Evolutionary conservation across 2,888 invertebrate genomes (phyloP), one percentile per base, ranked within the genome.

Genomic region (Exocentrus adspersus): DNA sequence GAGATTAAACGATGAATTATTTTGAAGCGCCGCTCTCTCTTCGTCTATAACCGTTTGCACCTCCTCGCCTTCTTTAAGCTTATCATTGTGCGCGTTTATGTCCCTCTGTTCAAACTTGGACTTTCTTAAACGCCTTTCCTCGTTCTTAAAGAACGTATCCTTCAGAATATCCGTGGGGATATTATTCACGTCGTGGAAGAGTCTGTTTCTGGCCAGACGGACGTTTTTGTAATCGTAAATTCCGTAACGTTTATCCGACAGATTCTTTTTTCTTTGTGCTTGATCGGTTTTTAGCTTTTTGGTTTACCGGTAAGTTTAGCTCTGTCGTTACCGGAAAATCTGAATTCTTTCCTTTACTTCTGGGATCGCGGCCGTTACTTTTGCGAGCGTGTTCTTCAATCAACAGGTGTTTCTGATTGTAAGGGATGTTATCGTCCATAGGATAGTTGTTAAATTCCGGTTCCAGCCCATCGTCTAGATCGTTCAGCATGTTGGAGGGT

Each of bases 101-200:
- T 83, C 83, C 32, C 83, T 72, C 61, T 82, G 81, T 67, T 82
- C 80, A 61, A 83, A 82, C 61, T 79, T 78, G 0, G 81, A 81
- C 62, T 79, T 81, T 53, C 76, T 76, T 60, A 82, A 67, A 43
- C 81, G 75, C 24, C 53, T 77, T 70, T 82, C 81, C 54, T 79
- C 74, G 63, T 82, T 81, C 72, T 81, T 82, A 46, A 80, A 78
- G 66, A 80, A 83, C 4, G 79, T 82, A 32, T 83, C 82, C 19
- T 77, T 74, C n/a, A 83, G 68, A 59, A 83, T 83, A 32, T 83
- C 81, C n/a, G 72, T 80, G 1, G 83, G 83, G 6, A 80, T 53
- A 51, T 78, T 78, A 58, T 80, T 81, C 46, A 82, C 74, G 68
- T 83, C 83, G 54, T 79, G 78, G 7, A 83, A 60, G 16, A 83